Evolutionary conservation across 1,140 invertebrate genomes (phyloP).

Genomic region (Leptonema lineaticorne): DNA sequence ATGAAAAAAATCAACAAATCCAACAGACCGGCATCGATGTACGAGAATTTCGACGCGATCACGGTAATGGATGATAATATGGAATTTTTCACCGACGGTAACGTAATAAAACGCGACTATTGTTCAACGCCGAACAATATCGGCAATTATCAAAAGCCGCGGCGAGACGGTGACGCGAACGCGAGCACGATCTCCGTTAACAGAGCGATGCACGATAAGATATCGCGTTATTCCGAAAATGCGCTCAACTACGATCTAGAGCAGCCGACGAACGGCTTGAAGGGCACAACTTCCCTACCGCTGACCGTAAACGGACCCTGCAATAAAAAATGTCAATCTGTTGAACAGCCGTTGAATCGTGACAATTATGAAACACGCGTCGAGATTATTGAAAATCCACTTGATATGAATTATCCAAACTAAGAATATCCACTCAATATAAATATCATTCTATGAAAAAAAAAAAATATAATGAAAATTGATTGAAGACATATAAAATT

Average conservation of each 20-base stretch:
- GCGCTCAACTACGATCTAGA: not conserved
- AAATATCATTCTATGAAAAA: not conserved
- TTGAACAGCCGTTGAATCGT: not conserved
- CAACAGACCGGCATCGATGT: slow-evolving; percentile 11
- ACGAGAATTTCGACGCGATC: not conserved
- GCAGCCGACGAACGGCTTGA: not conserved
- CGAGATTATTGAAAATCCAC: slow-evolving; percentile 18
- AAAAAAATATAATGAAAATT: not conserved
- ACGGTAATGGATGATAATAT: not conserved
- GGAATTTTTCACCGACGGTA: not conserved
- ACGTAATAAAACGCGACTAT: not conserved
- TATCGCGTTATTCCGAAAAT: not conserved
- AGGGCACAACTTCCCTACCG: not conserved
- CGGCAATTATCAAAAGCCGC: not conserved
- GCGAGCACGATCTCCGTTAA: not conserved
- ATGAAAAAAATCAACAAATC: not conserved
- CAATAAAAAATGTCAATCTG: not conserved
- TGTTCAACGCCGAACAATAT: not conserved
- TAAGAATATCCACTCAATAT: not conserved
- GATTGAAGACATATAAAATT: not conserved
- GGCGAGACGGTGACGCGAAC: too few species aligned
- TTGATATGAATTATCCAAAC: not conserved
- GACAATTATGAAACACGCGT: not conserved
- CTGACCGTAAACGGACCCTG: not conserved
- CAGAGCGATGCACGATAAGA: not conserved